Evolutionary conservation across 2,797 vertebrate genomes (phyloP).

Genomic region (Decapterus maruadsi): DNA sequence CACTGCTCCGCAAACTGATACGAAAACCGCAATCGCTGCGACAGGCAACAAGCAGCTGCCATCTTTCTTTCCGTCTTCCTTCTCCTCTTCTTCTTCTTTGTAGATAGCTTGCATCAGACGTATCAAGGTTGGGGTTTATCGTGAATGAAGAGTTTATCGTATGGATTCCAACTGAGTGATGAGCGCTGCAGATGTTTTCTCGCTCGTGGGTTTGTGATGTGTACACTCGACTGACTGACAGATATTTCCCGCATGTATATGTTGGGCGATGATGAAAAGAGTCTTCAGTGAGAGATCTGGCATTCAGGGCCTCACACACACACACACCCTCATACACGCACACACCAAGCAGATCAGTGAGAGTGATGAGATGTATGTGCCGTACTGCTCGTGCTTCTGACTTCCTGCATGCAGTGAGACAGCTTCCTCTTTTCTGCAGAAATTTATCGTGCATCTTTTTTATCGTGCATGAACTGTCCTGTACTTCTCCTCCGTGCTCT

Average conservation of each 20-base stretch:
- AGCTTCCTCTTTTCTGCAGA: constrained; percentile 62
- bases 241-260: constrained; percentile 39
- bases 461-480: background rate
- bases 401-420: constrained; percentile 58
- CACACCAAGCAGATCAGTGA: constrained; percentile 2
- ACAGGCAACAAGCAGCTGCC: constrained; percentile 29
- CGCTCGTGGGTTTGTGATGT: constrained; percentile 50
- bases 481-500: background rate
- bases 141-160: constrained; percentile 48
- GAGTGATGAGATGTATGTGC: background rate
- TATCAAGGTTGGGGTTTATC: constrained; percentile 36
- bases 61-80: background rate
- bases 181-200: constrained; percentile 43
- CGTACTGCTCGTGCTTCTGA: constrained; percentile 13
- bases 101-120: constrained; percentile 41
- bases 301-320: background rate
- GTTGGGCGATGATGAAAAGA: constrained; percentile 48
- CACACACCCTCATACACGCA: constrained; percentile 6
- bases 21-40: constrained; percentile 42
- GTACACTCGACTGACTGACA: constrained; percentile 53
- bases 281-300: background rate
- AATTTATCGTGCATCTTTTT: constrained; percentile 9
- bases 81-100: background rate
- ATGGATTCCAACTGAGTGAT: background rate
- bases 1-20: constrained; percentile 18